Base-by-base conservation (phyloP, 2,797 vertebrate genomes). In the Yasuhikotakia modesta region DNA sequence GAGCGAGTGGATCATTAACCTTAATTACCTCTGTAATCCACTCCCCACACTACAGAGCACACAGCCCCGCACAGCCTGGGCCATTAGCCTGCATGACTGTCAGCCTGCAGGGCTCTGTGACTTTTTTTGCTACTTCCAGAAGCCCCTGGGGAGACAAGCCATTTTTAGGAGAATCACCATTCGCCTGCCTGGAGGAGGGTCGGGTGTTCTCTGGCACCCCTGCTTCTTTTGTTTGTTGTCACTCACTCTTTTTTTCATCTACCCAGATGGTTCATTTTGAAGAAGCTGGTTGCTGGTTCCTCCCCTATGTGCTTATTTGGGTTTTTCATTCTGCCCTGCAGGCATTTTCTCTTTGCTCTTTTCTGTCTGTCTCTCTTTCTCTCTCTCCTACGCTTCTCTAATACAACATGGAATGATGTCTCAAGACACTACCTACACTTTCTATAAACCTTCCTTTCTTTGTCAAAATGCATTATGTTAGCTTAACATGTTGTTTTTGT, bases 11-110 rank as follows among this genome's bases (percentile, higher is more conserved):
- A 94, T 93, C 93, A 94, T 94, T 94, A 94, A 93, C 91, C 91
- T 92, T 94, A 94, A 94, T 94, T 93, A 94, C 92, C 92, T 91
- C 90, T 91, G 90, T 94, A 94, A 94, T 93, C 93, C 92, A 94
- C 91, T 94, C 92, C 91, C 86, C 91, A 90, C 91, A 82, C 90
- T 90, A 88, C 91, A 92, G 91, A 94, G 93, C 93, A 93, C 94
- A 94, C 92, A 94, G 92, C 90, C 89, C 87, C 8, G 60, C 60
- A 35, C 60, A 63, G 60, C 16, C 60, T 27, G 91, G 89, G 88
- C 93, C 93, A 93, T 94, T 94, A 94, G 92, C 90, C 88, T 87
- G 91, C 89, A 91, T 92, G 91, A 93, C 91, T 93, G 93, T 94
- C 93, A 93, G 92, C 85, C 91, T 89, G 91, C 91, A 92, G 93